A percentile compares a stretch with the other conserved stretches of the same genome.
These are phyloP conservation scores for Premnoplex brunnescens DNA, from an alignment of 2,797 vertebrate genomes.

Conservation along the genomic window DNA sequence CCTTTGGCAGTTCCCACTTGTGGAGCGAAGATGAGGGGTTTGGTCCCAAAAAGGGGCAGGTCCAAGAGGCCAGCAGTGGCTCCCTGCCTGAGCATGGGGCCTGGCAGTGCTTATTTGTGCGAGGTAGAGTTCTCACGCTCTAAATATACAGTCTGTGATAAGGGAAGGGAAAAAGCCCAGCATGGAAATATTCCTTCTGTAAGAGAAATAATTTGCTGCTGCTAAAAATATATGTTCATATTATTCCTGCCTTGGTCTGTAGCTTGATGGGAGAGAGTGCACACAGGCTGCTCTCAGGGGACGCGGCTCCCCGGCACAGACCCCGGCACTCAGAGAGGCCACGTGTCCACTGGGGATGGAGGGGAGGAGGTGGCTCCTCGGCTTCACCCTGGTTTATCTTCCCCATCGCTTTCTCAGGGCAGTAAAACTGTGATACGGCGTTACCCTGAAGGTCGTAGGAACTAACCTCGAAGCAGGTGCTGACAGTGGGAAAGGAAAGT, in stretches of 20 bases:
- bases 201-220: constrained; percentile 66
- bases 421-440: background rate
- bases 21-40: background rate
- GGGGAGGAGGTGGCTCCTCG: background rate
- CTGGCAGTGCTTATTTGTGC: constrained; percentile 19
- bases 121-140: constrained; percentile 73
- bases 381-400: background rate
- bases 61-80: background rate
- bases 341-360: background rate
- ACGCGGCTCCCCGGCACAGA: background rate
- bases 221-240: constrained; percentile 66
- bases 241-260: constrained; percentile 37
- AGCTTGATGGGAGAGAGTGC: constrained; percentile 36
- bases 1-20: background rate
- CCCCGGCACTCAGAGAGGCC: background rate
- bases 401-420: constrained; percentile 36
- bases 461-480: constrained; percentile 64
- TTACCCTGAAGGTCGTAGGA: constrained; percentile 13
- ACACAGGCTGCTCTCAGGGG: constrained; percentile 17
- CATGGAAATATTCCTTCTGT: constrained; percentile 70
- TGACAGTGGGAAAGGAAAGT: constrained; percentile 65
- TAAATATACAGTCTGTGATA: constrained; percentile 71
- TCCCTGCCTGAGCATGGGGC: background rate
- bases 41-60: background rate
- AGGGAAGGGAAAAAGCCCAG: constrained; percentile 62